Evolutionary conservation across 2,113 vertebrate species (phyloP).

Genomic region (Psilopsiagon aurifrons): DNA sequence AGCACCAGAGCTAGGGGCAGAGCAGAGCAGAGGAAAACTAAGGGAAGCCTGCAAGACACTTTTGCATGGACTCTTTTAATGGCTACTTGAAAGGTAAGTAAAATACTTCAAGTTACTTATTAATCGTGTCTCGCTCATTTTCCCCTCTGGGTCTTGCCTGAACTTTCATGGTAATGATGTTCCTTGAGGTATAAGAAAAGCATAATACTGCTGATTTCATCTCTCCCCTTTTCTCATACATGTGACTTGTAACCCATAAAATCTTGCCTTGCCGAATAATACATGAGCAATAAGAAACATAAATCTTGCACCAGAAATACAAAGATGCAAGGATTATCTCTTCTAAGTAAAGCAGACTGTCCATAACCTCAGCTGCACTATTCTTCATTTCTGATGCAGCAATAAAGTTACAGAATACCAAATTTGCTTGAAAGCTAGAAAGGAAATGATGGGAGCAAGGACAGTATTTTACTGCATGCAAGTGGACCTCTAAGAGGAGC

Average conservation of each 20-base stretch:
- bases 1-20: not conserved
- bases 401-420: not conserved
- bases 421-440: not conserved
- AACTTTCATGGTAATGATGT: not conserved
- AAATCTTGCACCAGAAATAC: not conserved
- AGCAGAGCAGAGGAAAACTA: not conserved
- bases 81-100: not conserved
- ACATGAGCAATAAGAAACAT: not conserved
- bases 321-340: not conserved
- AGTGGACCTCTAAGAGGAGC: not conserved
- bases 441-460: not conserved
- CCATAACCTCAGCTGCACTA: not conserved
- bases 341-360: not conserved
- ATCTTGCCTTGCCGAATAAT: not conserved
- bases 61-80: not conserved
- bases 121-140: not conserved
- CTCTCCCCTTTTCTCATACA: not conserved
- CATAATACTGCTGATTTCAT: not conserved
- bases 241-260: not conserved
- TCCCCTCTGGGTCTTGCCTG: not conserved
- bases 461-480: not conserved
- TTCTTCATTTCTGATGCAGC: not conserved
- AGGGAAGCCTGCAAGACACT: not conserved
- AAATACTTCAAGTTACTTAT: not conserved
- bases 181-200: not conserved